Base-by-base conservation (phyloP, 2,797 vertebrate genomes). In the Salarias fasciatus region DNA sequence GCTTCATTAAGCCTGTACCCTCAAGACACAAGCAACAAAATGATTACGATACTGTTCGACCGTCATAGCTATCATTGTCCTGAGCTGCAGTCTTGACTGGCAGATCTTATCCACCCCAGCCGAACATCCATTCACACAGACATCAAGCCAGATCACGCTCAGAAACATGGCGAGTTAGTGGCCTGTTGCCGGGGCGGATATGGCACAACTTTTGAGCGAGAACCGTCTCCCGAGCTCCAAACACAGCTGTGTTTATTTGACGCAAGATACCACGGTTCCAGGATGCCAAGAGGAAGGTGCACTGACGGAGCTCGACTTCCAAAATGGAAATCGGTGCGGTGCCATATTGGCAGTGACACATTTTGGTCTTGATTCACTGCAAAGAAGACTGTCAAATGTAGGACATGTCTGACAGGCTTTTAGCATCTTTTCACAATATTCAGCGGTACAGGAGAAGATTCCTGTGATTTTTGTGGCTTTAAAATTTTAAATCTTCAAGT, bases 161-260 rank as follows among this genome's bases (percentile, higher is more conserved):
- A 63, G 46, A 74, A 68, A 80, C 63, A 58, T 69, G 63, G 69
- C 79, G 79, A 75, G 79, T 83, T 76, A 66, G 68, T 70, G 71
- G 79, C 76, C 68, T 84, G 78, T 82, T 83, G 72, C 78, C 45
- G 55, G 71, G 77, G 77, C 46, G 67, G 73, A 81, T 58, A 80
- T 87, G 80, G 65, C 77, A 65, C 69, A 55, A 52, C 40, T 70
- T 74, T 75, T 62, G 8, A 69, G 69, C 13, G 24, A 72, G 77
- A 81, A 77, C 49, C 38, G 31, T 70, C 67, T 77, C 70, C 57
- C 41, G 40, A 83, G 63, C 52, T 70, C 77, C 67, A 86, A 87
- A 84, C 87, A 81, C 86, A 86, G 86, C 86, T 91, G 87, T 86
- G 83, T 89, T 88, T 87, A 80, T 69, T 66, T 52, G 50, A 55